phyloP scores from a whole-genome alignment of 1,140 invertebrate genomes.

The Adoxophyes honmai region DNA sequence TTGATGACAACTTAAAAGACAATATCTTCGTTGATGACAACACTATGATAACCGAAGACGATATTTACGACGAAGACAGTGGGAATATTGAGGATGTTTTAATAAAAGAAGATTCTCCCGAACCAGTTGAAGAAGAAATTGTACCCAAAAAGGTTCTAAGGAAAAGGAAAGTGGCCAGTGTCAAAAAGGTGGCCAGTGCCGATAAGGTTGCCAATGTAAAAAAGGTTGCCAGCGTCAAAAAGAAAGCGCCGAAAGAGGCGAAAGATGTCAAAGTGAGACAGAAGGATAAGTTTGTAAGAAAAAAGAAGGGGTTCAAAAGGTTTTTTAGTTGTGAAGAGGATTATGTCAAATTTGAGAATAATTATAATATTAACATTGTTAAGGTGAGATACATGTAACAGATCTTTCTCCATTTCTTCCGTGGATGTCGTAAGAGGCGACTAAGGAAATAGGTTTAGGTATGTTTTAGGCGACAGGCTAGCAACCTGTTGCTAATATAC shows the following conservation, averaged over 20 bases:
- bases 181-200: too few relatives aligned
- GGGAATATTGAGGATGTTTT: not conserved
- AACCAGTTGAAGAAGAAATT: not conserved
- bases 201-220: not conserved
- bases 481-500: too few relatives aligned
- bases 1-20: not conserved
- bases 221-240: too few relatives aligned
- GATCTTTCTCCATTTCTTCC: too few relatives aligned
- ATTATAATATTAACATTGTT: constrained; percentile 9
- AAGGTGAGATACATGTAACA: constrained; percentile 6
- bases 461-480: too few relatives aligned
- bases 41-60: not conserved
- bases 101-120: not conserved
- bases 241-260: not conserved
- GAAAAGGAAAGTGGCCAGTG: not conserved
- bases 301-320: constrained; percentile 7
- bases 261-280: not conserved
- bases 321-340: constrained; percentile 11
- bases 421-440: too few relatives aligned
- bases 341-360: constrained; percentile 6
- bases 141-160: not conserved
- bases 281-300: not conserved
- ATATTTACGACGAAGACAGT: not conserved
- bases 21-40: not conserved
- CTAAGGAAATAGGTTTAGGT: too few relatives aligned